Conservation (phyloP, 2,113 vertebrate genomes). For the Shinisaurus crocodilurus region DNA sequence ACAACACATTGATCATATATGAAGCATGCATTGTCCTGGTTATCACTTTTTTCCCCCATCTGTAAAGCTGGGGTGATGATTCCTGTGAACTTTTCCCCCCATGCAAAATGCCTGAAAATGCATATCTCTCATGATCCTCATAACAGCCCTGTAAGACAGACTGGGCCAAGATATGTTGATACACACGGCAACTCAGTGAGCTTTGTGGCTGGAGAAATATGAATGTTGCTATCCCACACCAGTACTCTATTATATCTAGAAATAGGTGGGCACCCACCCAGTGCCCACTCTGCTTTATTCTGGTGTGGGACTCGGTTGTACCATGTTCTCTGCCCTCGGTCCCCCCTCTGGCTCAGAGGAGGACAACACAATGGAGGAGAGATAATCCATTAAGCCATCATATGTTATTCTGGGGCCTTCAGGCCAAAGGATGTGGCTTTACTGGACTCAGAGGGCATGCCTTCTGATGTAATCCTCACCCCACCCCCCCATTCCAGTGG, state of each 20-base stretch:
- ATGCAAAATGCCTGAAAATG: background rate
- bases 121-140: background rate
- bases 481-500: too few relatives aligned
- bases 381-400: too few relatives aligned
- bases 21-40: background rate
- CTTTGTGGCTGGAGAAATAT: background rate
- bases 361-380: too few relatives aligned
- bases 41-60: background rate
- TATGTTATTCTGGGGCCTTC: too few relatives aligned
- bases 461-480: too few relatives aligned
- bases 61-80: background rate
- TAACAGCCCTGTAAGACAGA: background rate
- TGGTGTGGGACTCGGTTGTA: too few relatives aligned
- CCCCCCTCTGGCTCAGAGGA: too few relatives aligned
- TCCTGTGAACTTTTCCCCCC: background rate
- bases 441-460: too few relatives aligned
- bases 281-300: too few relatives aligned
- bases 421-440: too few relatives aligned
- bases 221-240: background rate
- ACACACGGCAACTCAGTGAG: background rate
- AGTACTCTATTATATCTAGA: background rate
- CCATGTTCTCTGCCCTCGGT: too few relatives aligned
- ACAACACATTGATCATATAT: background rate
- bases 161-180: background rate
- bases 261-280: background rate